Base-by-base conservation (phyloP, 23 tunicate species). In the Ascidia mentula region DNA sequence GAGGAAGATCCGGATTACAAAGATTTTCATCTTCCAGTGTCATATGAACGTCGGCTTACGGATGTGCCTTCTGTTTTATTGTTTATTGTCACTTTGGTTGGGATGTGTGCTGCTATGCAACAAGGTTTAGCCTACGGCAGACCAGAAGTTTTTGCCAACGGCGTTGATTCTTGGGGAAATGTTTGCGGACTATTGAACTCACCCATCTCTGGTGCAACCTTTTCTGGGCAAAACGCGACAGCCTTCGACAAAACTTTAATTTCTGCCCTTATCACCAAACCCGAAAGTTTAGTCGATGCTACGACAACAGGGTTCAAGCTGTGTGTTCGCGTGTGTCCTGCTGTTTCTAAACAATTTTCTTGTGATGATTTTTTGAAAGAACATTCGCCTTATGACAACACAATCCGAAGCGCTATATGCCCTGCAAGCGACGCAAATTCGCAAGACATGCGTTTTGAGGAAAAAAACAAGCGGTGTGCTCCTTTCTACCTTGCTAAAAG, bases 1-100 rank as follows among this genome's bases (percentile, higher is more conserved):
- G 97, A 87, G 79, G 97, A 92, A 78, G 97, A 92, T 61, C 92
- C 97, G 0, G 97, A 92, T 46, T 74, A 36, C 61, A 86, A 87
- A 59, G 97, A 92, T 46, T 87, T 82, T 61, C 82, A 73, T 2
- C 74, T 92, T 12, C 97, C 97, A 26, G 88, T 71, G 18, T 72
- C 73, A 20, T 70, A 32, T 15, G 36, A 34, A 24, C 82, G 97
- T 9, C 40, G 36, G 0, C 32, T 74, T 4, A 92, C 97, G 28
- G 97, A 92, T 60, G 35, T 92, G 13, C 90, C 97, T 18, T 75
- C 77, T 0, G n/a, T 86, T 38, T 8, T 91, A n/a, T 26, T 79
- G 35, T 87, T 92, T 31, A 32, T 87, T 0, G 79, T 79, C 24
- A 46, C 75, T 36, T n/a, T 92, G 2, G 59, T 79, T 13, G 97